Conservation (phyloP, 2,797 vertebrate genomes). For the Parambassis ranga region DNA sequence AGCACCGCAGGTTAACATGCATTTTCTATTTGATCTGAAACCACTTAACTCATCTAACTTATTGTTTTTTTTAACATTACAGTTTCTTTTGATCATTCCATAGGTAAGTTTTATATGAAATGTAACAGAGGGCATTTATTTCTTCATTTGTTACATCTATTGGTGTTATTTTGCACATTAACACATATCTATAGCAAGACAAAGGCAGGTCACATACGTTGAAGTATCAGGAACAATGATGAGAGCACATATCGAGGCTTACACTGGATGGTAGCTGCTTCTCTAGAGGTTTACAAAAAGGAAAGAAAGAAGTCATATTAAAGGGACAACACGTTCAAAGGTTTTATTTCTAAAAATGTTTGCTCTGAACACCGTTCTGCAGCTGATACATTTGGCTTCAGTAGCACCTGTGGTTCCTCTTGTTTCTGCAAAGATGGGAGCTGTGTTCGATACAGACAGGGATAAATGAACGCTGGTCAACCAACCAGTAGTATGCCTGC, state of each 20-base stretch:
- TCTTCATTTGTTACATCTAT: slow-evolving; percentile 59
- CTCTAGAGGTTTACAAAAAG: slow-evolving; percentile 30
- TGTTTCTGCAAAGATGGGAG: slow-evolving; percentile 13
- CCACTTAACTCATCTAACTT: slow-evolving; percentile 54
- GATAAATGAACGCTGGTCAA: slow-evolving; percentile 71
- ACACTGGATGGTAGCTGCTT: slow-evolving; percentile 62
- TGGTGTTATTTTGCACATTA: slow-evolving; percentile 79
- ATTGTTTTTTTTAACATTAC: slow-evolving; percentile 46
- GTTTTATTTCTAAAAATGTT: slow-evolving; percentile 72
- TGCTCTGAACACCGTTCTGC: slow-evolving; percentile 62
- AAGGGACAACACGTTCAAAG: slow-evolving; percentile 67
- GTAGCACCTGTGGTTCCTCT: slow-evolving; percentile 11
- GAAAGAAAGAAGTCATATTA: slow-evolving; percentile 44
- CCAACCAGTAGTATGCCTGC: slow-evolving; percentile 74
- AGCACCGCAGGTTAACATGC: slow-evolving; percentile 28
- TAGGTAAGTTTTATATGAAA: slow-evolving; percentile 54
- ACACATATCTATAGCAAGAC: slow-evolving; percentile 74
- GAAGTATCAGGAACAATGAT: slow-evolving; percentile 54
- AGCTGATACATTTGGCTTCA: slow-evolving; percentile 16
- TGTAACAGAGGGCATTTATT: slow-evolving; percentile 69
- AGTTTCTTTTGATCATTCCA: slow-evolving; percentile 54
- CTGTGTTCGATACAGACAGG: slow-evolving; percentile 36
- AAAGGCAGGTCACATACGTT: slow-evolving; percentile 42
- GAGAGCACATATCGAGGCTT: slow-evolving; percentile 61
- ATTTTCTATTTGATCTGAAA: slow-evolving; percentile 49